These are phyloP conservation scores for Tridacna crocea DNA, from an alignment of 2,888 invertebrate species.

Conservation along the genomic window DNA sequence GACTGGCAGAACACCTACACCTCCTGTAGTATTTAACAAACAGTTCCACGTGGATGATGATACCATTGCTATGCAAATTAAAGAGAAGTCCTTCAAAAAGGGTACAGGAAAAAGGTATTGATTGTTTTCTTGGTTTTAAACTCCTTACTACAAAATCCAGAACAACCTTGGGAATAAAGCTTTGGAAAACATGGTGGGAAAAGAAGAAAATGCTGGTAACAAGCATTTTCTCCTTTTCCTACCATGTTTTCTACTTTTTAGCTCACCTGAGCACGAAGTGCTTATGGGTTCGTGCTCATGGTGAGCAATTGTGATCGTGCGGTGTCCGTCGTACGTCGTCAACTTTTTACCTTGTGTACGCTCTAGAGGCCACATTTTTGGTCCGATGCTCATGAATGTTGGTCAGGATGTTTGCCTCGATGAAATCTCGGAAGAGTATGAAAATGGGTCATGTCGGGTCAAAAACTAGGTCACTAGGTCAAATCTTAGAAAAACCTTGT, in stretches of 20 bases:
- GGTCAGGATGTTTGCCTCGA: too few species aligned
- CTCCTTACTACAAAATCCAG: not conserved
- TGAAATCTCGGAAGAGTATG: too few species aligned
- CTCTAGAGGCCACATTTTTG: too few species aligned
- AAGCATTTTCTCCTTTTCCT: not conserved
- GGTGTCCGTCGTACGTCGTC: too few species aligned
- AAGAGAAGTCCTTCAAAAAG: constrained; percentile 77
- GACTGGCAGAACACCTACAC: constrained; percentile 32
- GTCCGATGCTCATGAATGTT: too few species aligned
- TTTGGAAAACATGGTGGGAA: not conserved
- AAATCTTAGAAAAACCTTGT: too few species aligned
- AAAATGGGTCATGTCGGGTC: too few species aligned
- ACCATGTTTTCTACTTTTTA: not conserved
- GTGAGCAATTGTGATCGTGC: too few species aligned
- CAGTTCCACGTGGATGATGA: constrained; percentile 81
- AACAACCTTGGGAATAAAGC: not conserved
- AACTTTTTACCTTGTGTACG: too few species aligned
- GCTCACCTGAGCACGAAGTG: too few species aligned
- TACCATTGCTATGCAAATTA: constrained; percentile 79
- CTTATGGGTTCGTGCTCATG: too few species aligned
- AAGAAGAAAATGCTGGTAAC: not conserved
- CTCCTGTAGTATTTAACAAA: constrained; percentile 63
- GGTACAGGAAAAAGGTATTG: constrained; percentile 82
- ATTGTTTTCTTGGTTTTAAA: not conserved
- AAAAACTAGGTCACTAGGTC: too few species aligned